These are phyloP conservation scores for Urocynchramus pylzowi DNA, from an alignment of 2,113 vertebrate genomes.

Conservation along the genomic window DNA sequence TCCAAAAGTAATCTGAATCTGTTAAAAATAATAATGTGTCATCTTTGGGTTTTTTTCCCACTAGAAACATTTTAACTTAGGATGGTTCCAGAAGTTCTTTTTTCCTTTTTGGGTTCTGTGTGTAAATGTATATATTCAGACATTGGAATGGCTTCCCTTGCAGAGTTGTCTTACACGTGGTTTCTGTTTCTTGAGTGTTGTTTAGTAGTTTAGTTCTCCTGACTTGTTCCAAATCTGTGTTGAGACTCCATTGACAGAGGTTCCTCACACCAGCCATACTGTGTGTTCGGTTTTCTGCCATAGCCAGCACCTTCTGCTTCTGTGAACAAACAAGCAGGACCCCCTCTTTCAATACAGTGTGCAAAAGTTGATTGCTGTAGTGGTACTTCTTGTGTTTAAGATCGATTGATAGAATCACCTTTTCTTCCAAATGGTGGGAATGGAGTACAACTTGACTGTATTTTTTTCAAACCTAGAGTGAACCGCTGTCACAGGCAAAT, in stretches of 20 bases:
- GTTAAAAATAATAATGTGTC: not conserved
- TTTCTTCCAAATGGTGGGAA: not conserved
- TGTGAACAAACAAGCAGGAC: not conserved
- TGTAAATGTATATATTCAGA: not conserved
- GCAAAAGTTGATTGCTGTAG: not conserved
- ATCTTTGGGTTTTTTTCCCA: accelerated
- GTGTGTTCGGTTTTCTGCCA: not conserved
- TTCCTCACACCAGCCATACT: accelerated
- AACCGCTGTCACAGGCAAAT: constrained; percentile 98
- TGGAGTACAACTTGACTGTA: not conserved
- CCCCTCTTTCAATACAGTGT: accelerated
- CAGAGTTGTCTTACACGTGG: not conserved
- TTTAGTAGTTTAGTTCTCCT: not conserved
- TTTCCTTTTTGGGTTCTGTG: not conserved
- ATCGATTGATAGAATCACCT: not conserved
- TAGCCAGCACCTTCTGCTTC: not conserved
- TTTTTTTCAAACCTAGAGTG: constrained; percentile 74
- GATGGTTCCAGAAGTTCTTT: not conserved
- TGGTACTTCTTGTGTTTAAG: not conserved
- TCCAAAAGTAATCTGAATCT: not conserved
- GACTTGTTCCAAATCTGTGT: not conserved
- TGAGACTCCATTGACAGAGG: not conserved
- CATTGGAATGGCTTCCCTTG: not conserved
- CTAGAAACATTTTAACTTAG: accelerated
- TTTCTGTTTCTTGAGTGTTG: not conserved